These are phyloP conservation scores for Drosophila carrolli DNA, from an alignment of 1,140 invertebrate species.

Conservation along the genomic window DNA sequence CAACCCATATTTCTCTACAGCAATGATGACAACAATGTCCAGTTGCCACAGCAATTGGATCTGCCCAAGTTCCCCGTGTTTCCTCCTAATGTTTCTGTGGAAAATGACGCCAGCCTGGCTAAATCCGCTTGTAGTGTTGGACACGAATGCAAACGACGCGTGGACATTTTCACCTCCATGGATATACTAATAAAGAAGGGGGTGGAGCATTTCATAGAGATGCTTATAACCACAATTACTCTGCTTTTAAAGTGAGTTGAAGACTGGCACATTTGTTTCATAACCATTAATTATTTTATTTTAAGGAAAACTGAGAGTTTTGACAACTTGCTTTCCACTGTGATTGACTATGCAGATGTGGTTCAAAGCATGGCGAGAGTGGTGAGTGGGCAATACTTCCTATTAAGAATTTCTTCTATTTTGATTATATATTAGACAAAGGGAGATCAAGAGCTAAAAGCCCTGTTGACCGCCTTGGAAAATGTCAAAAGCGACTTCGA, in stretches of 20 bases:
- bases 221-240: constrained; percentile 86
- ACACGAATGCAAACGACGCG: constrained; percentile 92
- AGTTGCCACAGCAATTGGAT: constrained; percentile 87
- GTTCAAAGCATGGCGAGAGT: constrained; percentile 67
- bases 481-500: constrained; percentile 73
- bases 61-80: constrained; percentile 93
- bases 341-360: constrained; percentile 77
- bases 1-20: constrained; percentile 93
- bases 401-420: background rate
- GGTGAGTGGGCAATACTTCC: constrained; percentile 18
- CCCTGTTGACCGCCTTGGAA: constrained; percentile 53
- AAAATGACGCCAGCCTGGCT: constrained; percentile 94
- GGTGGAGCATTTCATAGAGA: constrained; percentile 88
- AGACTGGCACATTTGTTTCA: accelerated
- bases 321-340: constrained; percentile 71
- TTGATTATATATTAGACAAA: constrained; percentile 54
- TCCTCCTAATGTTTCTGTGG: constrained; percentile 91
- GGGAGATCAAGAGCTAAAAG: constrained; percentile 66
- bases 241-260: constrained; percentile 66
- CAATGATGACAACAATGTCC: constrained; percentile 94
- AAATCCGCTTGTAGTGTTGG: constrained; percentile 95
- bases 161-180: constrained; percentile 88
- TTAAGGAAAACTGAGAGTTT: constrained; percentile 79
- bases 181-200: constrained; percentile 89
- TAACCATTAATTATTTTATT: background rate